Percentiles rank a stretch among this genome's conserved stretches.
Conservation (phyloP, 2,797 vertebrate species). For the Sarcoramphus papa region DNA sequence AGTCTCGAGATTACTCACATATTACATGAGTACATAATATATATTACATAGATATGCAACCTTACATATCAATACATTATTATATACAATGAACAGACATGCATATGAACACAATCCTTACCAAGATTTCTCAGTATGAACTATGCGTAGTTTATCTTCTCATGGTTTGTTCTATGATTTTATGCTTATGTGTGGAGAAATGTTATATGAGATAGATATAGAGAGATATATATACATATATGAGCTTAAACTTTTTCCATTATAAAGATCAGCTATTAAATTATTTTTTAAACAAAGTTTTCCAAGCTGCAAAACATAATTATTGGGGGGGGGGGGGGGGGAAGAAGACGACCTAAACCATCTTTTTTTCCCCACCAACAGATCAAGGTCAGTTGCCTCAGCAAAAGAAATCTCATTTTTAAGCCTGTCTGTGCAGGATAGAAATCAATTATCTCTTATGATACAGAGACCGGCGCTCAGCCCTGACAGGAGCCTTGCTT, state of each 20-base stretch:
- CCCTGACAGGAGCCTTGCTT: background rate
- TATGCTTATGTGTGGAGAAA: background rate
- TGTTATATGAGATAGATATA: background rate
- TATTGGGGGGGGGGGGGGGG: background rate
- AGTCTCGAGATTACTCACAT: background rate
- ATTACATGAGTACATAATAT: background rate
- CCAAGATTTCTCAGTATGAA: background rate
- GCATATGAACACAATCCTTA: background rate
- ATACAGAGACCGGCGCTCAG: background rate
- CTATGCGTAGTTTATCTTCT: background rate
- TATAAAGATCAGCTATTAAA: background rate
- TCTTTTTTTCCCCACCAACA: background rate
- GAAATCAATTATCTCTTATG: slow-evolving; percentile 33
- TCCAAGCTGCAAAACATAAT: background rate
- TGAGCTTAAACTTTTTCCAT: background rate
- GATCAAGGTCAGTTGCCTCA: slow-evolving; percentile 38
- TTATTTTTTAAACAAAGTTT: background rate
- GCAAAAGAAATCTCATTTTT: slow-evolving; percentile 43
- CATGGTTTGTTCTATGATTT: background rate
- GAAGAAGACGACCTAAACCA: background rate
- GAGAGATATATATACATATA: background rate
- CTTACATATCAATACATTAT: background rate
- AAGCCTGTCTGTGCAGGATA: slow-evolving; percentile 38
- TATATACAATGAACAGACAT: background rate
- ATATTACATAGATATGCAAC: background rate